These are phyloP conservation scores for Dendrocincla tyrannina DNA, from an alignment of 2,797 vertebrate species.

Conservation along the genomic window DNA sequence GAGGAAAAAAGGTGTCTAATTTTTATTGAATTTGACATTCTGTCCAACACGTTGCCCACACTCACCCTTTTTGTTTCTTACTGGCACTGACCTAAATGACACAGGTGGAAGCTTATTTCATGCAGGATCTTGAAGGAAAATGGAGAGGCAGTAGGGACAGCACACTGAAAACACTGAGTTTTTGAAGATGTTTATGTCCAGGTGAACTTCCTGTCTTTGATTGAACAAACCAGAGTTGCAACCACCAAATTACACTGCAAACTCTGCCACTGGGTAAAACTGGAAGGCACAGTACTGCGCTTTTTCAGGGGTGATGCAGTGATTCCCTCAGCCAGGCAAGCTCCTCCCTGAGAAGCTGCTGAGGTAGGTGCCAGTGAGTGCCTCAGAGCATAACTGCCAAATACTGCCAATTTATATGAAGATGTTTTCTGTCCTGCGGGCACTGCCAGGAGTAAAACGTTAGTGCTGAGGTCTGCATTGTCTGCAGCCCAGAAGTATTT, in stretches of 20 bases:
- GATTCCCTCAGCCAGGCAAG: background rate
- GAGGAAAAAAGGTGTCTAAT: background rate
- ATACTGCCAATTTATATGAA: background rate
- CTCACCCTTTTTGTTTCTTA: background rate
- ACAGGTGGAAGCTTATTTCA: background rate
- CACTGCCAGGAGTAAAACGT: background rate
- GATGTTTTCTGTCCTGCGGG: background rate
- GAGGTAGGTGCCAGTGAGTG: background rate
- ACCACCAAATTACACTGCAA: background rate
- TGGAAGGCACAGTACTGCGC: background rate
- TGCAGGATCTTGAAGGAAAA: background rate
- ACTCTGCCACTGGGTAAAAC: background rate
- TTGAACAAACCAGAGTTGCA: background rate
- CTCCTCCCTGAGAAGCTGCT: background rate
- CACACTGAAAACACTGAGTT: background rate
- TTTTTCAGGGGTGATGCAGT: background rate
- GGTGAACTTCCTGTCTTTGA: background rate
- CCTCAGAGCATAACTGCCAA: background rate
- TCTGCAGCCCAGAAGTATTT: background rate
- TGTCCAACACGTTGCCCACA: background rate
- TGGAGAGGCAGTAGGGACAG: background rate
- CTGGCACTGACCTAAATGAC: background rate
- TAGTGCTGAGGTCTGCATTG: background rate
- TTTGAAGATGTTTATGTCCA: background rate
- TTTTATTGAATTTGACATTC: background rate